Conservation (phyloP, 2,113 vertebrate genomes). For the Onychorhynchus coronatus region DNA sequence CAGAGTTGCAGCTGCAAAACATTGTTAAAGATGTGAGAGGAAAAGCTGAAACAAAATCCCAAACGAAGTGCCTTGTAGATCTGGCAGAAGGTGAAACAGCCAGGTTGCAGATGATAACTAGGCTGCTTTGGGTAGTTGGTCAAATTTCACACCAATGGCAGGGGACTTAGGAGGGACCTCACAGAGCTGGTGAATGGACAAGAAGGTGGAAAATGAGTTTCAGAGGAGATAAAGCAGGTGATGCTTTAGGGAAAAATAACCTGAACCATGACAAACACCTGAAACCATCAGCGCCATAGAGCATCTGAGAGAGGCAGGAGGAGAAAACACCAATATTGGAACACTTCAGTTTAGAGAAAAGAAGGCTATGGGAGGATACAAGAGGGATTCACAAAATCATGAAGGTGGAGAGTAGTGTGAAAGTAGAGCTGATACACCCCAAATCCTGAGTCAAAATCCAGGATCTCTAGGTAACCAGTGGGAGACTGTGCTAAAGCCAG, state of each 20-base stretch:
- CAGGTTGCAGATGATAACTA: neutral
- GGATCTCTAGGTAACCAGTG: neutral
- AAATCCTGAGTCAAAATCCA: neutral
- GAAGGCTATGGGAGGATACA: neutral
- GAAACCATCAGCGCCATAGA: neutral
- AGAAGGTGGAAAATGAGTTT: neutral
- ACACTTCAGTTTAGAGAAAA: neutral
- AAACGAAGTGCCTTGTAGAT: neutral
- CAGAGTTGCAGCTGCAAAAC: neutral
- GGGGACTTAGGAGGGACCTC: neutral
- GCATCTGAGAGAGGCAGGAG: neutral
- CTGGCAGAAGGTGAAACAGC: neutral
- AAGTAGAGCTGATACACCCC: neutral
- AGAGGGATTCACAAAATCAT: neutral
- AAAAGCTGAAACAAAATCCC: neutral
- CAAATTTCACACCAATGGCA: neutral
- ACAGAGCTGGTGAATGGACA: neutral
- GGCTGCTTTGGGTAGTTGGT: neutral
- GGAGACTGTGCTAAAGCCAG: neutral
- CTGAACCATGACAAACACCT: neutral
- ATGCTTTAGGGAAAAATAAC: neutral
- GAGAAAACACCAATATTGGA: neutral
- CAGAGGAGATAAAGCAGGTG: neutral
- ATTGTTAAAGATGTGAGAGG: neutral
- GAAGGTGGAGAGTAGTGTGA: neutral